Conservation (phyloP, 1,140 invertebrate species). For the Drosophila orosa region DNA sequence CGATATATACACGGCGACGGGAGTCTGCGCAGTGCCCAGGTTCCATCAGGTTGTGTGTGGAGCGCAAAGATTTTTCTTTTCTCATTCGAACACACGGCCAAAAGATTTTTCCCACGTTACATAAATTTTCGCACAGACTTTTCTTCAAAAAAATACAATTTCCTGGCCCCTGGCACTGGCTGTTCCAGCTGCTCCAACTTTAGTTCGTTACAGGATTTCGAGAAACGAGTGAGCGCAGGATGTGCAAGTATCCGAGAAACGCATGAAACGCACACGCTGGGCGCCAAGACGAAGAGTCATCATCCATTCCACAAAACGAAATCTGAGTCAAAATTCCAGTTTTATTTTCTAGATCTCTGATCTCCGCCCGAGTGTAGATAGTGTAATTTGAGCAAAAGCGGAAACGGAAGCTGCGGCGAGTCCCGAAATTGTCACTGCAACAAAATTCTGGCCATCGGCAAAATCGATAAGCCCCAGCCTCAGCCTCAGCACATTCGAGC, state of each 20-base stretch:
- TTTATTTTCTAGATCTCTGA: conserved; percentile 37
- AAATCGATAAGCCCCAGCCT: conserved; percentile 69
- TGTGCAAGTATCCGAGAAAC: conserved; percentile 47
- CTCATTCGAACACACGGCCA: conserved; percentile 41
- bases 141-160: conserved; percentile 17
- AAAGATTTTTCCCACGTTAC: conserved; percentile 54
- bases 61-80: conserved; percentile 60
- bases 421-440: conserved; percentile 11
- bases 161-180: conserved; percentile 9
- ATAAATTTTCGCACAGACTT: conserved; percentile 43
- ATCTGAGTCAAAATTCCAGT: conserved; percentile 38
- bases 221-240: conserved; percentile 43
- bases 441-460: conserved; percentile 28
- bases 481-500: conserved; percentile 35
- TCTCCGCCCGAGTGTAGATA: background rate
- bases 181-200: background rate
- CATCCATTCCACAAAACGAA: conserved; percentile 15
- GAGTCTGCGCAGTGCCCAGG: conserved; percentile 45
- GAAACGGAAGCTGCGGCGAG: conserved; percentile 25
- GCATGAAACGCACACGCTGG: conserved; percentile 32
- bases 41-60: conserved; percentile 37
- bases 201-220: background rate
- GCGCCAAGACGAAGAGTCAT: conserved; percentile 27
- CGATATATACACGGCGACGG: conserved; percentile 46
- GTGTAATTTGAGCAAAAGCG: conserved; percentile 7